These are phyloP conservation scores for Anoplolepis gracilipes DNA, from an alignment of 1,140 invertebrate species.

Conservation along the genomic window DNA sequence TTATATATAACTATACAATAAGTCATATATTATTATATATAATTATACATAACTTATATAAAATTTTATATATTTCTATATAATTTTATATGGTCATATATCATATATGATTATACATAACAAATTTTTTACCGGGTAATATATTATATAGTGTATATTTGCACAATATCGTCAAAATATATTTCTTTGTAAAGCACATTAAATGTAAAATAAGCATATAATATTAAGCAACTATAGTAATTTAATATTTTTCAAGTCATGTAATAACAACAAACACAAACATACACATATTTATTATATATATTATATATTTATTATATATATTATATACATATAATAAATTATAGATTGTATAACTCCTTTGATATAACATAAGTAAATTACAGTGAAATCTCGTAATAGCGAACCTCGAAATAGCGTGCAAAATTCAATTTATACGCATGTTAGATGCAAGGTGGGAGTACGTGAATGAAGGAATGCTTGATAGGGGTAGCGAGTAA, in stretches of 20 bases:
- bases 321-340: conserved; percentile 4
- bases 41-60: no score
- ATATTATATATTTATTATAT: not conserved
- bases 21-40: no score
- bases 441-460: not conserved
- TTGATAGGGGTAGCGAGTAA: not conserved
- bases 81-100: no score
- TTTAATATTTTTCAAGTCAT: not conserved
- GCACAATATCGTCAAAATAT: not conserved
- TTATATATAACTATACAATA: no score
- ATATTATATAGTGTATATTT: no score
- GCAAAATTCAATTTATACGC: not conserved
- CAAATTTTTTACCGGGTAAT: no score
- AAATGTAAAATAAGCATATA: not conserved
- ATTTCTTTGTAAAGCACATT: not conserved
- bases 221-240: not conserved
- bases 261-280: not conserved
- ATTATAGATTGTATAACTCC: conserved; percentile 5
- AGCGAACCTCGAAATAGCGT: not conserved
- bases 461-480: not conserved
- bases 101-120: no score
- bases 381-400: not conserved
- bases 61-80: no score
- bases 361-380: not conserved
- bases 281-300: not conserved